phyloP scores from a whole-genome alignment of 2,797 vertebrate species.

The Pteronotus mesoamericanus region DNA sequence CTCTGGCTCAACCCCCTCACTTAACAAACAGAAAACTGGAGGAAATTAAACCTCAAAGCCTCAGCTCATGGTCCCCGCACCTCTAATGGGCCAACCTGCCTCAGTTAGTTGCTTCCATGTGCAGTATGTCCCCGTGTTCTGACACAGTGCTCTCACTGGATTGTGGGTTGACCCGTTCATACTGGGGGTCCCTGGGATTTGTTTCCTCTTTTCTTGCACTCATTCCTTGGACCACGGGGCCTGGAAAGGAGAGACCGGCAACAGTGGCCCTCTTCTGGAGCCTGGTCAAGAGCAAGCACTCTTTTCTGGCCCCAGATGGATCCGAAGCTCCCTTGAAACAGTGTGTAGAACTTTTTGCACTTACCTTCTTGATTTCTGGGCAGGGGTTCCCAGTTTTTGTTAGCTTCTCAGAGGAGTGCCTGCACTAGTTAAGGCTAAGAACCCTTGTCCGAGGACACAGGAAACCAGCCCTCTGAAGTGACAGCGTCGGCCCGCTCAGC shows the following conservation, averaged over 20 bases:
- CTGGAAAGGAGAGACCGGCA: background rate
- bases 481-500: fast-evolving
- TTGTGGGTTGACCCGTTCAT: background rate
- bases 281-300: fast-evolving
- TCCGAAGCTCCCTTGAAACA: background rate
- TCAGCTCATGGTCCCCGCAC: fast-evolving
- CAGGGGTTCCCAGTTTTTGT: background rate
- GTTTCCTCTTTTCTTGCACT: background rate
- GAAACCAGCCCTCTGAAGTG: background rate
- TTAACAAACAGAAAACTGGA: too few species aligned
- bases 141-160: background rate
- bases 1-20: too few species aligned
- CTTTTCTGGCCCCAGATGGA: background rate
- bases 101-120: background rate
- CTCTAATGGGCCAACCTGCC: background rate
- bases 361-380: background rate
- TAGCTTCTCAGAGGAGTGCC: background rate
- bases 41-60: background rate
- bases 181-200: background rate
- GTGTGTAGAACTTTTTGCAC: background rate
- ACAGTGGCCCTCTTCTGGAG: background rate
- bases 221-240: fast-evolving
- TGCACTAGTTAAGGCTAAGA: background rate
- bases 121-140: background rate
- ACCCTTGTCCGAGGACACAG: background rate